Conservation (phyloP, 2,888 invertebrate species). For the Urechis unicinctus region DNA sequence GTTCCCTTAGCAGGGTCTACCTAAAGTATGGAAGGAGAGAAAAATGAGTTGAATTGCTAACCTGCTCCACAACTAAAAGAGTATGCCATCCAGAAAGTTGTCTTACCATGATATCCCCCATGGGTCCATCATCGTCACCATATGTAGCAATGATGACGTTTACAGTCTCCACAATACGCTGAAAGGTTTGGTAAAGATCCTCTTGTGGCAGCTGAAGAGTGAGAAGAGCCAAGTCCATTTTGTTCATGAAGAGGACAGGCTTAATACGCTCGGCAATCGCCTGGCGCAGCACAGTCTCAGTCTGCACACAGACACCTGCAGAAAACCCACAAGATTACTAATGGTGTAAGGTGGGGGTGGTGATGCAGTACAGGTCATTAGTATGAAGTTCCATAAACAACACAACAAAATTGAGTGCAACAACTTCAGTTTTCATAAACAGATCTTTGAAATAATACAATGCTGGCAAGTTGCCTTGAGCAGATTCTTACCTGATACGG, state of each 20-base stretch:
- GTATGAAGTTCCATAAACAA: too few species aligned
- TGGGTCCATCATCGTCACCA: conserved; percentile 85
- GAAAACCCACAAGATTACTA: neutral
- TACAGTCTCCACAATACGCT: conserved; percentile 98
- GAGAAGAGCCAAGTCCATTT: conserved; percentile 98
- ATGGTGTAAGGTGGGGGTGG: neutral
- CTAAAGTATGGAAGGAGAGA: too few species aligned
- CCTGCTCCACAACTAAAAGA: too few species aligned
- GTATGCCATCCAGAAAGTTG: neutral
- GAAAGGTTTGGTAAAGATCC: conserved; percentile 97
- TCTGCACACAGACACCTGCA: conserved; percentile 97
- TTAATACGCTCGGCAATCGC: conserved; percentile 99
- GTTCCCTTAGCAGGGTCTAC: conserved; percentile 96
- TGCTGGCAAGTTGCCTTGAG: neutral
- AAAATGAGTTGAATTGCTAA: too few species aligned
- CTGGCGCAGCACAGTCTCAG: conserved; percentile 98
- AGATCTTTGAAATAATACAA: neutral
- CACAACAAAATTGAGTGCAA: neutral
- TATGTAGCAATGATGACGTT: conserved; percentile 99
- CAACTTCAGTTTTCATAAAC: neutral
- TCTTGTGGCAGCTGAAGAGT: conserved; percentile 95
- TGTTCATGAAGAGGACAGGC: conserved; percentile 99
- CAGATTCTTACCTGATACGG: conserved; percentile 82
- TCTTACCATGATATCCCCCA: conserved; percentile 94
- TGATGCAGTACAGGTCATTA: too few species aligned